Conservation (phyloP, 2,888 invertebrate genomes). For the Tromatobia lineatoria region DNA sequence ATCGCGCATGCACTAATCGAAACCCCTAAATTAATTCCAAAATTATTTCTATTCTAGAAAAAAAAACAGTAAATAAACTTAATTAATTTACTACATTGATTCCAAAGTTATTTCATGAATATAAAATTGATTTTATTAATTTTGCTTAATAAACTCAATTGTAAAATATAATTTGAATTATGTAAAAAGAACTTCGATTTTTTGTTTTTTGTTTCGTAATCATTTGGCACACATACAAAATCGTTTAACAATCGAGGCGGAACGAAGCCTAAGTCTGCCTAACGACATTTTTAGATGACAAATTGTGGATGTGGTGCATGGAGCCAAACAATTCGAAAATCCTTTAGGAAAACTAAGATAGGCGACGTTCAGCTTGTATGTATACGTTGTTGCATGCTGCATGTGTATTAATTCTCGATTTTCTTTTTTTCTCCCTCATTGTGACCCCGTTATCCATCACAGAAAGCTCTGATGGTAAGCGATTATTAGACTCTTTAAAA, state of each 20-base stretch:
- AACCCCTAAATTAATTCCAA: neutral
- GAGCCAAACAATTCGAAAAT: constrained; percentile 83
- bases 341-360: constrained; percentile 84
- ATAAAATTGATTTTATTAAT: too few species aligned
- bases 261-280: constrained; percentile 57
- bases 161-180: neutral
- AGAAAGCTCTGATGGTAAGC: constrained; percentile 86
- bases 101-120: too few species aligned
- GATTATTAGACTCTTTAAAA: constrained; percentile 43
- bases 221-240: constrained; percentile 28
- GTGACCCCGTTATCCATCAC: constrained; percentile 71
- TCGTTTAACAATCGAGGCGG: constrained; percentile 26
- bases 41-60: neutral
- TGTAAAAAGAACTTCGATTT: constrained; percentile 10
- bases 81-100: too few species aligned
- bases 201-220: constrained; percentile 19
- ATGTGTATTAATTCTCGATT: constrained; percentile 78
- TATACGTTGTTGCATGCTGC: constrained; percentile 82
- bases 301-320: constrained; percentile 85
- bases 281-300: constrained; percentile 83
- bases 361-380: constrained; percentile 85
- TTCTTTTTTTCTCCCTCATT: constrained; percentile 72
- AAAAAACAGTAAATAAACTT: neutral
- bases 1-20: constrained; percentile 18
- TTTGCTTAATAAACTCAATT: too few species aligned